Evolutionary conservation across 2,113 vertebrate species (phyloP).

Genomic region (Channa argus): DNA sequence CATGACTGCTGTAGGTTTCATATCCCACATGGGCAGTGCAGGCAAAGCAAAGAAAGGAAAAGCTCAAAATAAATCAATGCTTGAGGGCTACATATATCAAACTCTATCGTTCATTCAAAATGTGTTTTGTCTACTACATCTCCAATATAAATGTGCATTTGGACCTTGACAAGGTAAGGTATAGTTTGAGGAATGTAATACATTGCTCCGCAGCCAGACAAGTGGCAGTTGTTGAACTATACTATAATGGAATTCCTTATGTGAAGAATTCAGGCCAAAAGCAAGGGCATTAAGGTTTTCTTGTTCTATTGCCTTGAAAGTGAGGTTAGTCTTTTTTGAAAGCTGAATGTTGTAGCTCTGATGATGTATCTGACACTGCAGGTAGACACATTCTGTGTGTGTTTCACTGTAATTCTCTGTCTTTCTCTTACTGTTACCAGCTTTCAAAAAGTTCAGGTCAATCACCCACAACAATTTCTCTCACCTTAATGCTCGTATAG

Average conservation of each 20-base stretch:
- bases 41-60: conserved; percentile 57
- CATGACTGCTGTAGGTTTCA: conserved; percentile 61
- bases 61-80: conserved; percentile 73
- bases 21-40: conserved; percentile 52
- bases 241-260: conserved; percentile 66
- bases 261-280: conserved; percentile 40
- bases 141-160: conserved; percentile 69
- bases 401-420: neutral
- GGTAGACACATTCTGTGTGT: neutral
- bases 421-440: neutral
- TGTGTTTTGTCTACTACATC: conserved; percentile 69
- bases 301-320: conserved; percentile 36
- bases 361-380: conserved; percentile 13
- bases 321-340: conserved; percentile 16
- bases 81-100: conserved; percentile 70
- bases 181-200: conserved; percentile 68
- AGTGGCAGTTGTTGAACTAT: conserved; percentile 62
- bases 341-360: conserved; percentile 10
- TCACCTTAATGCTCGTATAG: too few species aligned
- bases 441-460: neutral
- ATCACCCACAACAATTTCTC: too few species aligned
- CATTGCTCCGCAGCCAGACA: conserved; percentile 66
- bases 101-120: conserved; percentile 69
- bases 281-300: conserved; percentile 28
- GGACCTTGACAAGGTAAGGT: conserved; percentile 57